phyloP scores from a whole-genome alignment of 2,797 vertebrate genomes.

The Vipera ursinii region DNA sequence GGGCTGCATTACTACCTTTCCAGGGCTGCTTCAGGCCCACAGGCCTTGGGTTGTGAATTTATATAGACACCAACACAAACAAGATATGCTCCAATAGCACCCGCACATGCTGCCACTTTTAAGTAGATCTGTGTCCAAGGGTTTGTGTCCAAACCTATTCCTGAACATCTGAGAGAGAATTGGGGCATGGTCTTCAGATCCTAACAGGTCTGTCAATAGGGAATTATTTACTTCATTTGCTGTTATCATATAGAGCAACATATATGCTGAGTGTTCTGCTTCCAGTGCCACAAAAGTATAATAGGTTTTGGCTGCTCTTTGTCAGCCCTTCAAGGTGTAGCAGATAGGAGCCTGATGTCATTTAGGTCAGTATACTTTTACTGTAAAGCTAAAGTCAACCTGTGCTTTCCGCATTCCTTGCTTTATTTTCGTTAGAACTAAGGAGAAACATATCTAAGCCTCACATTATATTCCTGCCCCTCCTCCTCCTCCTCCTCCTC shows the following conservation, averaged over 20 bases:
- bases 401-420: background rate
- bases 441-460: background rate
- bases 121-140: background rate
- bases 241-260: background rate
- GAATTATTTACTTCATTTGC: background rate
- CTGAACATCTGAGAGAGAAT: background rate
- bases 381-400: background rate
- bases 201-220: background rate
- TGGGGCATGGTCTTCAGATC: background rate
- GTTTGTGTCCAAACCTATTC: background rate
- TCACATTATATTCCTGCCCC: background rate
- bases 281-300: background rate
- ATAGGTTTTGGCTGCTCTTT: background rate
- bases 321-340: background rate
- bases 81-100: background rate
- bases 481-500: background rate
- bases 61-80: background rate
- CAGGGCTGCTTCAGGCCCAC: no score
- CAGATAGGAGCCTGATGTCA: background rate
- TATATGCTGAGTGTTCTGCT: background rate
- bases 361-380: background rate
- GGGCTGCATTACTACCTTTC: background rate
- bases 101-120: background rate
- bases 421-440: background rate
- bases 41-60: background rate